Percentiles rank a stretch among this genome's conserved stretches.
Conservation (phyloP, 2,888 invertebrate species). For the Hoplodrina ambigua region DNA sequence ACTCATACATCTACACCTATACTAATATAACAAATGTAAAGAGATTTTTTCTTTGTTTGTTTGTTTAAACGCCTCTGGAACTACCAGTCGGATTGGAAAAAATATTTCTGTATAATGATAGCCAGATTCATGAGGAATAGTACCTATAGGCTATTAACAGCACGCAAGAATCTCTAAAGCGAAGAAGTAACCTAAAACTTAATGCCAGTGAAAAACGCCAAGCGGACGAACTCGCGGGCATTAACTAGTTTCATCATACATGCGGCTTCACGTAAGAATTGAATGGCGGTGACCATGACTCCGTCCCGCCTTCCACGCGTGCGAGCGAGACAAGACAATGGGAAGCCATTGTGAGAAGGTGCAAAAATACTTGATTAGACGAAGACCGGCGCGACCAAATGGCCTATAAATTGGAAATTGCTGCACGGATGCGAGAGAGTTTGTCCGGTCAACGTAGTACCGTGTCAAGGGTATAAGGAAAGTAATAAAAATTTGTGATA, state of each 20-base stretch:
- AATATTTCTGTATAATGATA: too few species aligned
- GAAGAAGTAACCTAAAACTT: too few species aligned
- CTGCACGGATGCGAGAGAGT: constrained; percentile 1
- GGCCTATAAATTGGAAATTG: constrained; percentile 37
- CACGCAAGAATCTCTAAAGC: too few species aligned
- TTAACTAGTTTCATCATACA: too few species aligned
- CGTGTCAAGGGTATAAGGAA: background rate
- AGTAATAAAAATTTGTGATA: background rate
- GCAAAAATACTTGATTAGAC: constrained; percentile 20
- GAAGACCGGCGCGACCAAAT: constrained; percentile 14
- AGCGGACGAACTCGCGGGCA: too few species aligned
- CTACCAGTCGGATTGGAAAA: too few species aligned
- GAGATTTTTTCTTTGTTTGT: too few species aligned
- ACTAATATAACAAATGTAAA: too few species aligned
- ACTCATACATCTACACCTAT: constrained; percentile 7
- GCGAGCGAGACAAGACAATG: constrained; percentile 33
- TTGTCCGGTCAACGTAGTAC: background rate
- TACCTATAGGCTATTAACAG: too few species aligned
- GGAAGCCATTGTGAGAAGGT: constrained; percentile 24
- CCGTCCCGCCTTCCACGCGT: background rate
- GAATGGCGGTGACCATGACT: constrained; percentile 40
- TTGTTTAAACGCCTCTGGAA: too few species aligned
- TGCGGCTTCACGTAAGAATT: constrained; percentile 19
- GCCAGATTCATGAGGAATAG: too few species aligned
- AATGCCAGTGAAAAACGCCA: too few species aligned